phyloP scores from a whole-genome alignment of 2,113 vertebrate genomes.

The Isurus oxyrinchus region DNA sequence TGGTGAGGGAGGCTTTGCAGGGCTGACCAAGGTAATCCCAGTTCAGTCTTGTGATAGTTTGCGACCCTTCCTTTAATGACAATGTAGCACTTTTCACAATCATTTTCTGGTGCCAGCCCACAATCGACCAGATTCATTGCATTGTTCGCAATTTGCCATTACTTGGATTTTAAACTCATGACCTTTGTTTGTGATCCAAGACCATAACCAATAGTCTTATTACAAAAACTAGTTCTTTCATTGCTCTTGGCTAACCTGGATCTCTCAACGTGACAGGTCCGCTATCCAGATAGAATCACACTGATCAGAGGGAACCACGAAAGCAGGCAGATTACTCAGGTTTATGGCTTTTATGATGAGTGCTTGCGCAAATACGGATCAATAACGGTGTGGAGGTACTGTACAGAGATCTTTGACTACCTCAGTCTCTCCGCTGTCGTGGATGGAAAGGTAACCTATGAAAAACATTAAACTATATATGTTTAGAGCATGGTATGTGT shows the following conservation, averaged over 20 bases:
- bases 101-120: neutral
- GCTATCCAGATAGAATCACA: constrained; percentile 89
- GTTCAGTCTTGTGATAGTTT: too few species aligned
- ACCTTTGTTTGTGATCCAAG: neutral
- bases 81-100: neutral
- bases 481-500: neutral
- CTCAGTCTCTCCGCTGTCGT: constrained; percentile 91
- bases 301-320: constrained; percentile 90
- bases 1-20: neutral
- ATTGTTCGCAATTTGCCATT: neutral
- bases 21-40: too few species aligned
- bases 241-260: neutral
- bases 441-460: constrained; percentile 74
- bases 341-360: constrained; percentile 91
- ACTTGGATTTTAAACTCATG: neutral
- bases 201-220: neutral
- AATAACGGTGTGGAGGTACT: constrained; percentile 90
- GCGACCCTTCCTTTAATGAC: neutral
- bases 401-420: constrained; percentile 95
- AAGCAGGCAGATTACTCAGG: constrained; percentile 88
- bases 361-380: constrained; percentile 91
- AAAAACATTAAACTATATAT: neutral
- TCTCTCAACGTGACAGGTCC: constrained; percentile 59
- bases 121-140: neutral
- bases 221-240: neutral